phyloP scores from a whole-genome alignment of 2,113 vertebrate genomes.

The Grantiella picta region DNA sequence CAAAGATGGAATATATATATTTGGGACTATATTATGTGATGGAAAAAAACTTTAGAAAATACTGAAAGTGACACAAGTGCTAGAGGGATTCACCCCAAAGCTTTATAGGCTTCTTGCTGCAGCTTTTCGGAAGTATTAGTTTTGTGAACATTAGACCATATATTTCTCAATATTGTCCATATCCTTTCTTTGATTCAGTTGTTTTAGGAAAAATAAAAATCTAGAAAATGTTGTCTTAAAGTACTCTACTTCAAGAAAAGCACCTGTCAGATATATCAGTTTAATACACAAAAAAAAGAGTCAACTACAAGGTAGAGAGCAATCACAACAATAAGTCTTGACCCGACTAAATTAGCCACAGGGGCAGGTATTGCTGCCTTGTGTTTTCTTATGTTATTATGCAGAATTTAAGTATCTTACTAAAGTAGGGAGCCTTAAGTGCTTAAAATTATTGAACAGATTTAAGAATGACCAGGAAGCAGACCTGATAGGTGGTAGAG shows the following conservation, averaged over 20 bases:
- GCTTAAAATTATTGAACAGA: background rate
- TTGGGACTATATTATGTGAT: background rate
- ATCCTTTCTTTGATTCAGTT: background rate
- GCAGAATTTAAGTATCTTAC: background rate
- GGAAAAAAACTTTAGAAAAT: background rate
- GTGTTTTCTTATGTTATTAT: background rate
- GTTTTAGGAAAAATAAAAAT: background rate
- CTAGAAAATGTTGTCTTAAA: background rate
- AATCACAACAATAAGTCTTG: background rate
- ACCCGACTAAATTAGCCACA: background rate
- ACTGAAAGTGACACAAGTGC: background rate
- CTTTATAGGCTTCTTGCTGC: background rate
- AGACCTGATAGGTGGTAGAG: constrained; percentile 13
- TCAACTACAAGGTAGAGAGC: background rate
- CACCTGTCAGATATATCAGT: background rate
- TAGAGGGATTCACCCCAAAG: background rate
- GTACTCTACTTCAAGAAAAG: background rate
- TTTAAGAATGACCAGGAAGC: background rate
- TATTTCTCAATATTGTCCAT: background rate
- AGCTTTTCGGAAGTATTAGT: background rate
- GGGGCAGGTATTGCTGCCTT: background rate
- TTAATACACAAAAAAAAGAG: background rate
- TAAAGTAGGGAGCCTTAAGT: background rate
- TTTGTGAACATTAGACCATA: background rate
- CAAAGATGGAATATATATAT: background rate